Percentiles rank a stretch among this genome's conserved stretches.
phyloP scores from a whole-genome alignment of 64 coral and sea anemone species.

The Pachyseris speciosa region DNA sequence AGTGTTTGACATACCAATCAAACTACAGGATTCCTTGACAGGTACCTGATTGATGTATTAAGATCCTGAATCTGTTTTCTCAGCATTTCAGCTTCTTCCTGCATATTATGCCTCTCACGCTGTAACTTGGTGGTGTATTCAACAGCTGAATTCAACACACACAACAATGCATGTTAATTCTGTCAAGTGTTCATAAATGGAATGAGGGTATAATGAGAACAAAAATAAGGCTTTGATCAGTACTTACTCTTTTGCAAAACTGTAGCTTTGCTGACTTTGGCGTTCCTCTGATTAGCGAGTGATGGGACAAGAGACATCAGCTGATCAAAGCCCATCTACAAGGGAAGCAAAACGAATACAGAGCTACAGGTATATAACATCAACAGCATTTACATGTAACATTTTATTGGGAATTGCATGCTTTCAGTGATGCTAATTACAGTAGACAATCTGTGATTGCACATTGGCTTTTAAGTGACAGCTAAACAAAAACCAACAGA shows the following conservation, averaged over 20 bases:
- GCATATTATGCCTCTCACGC: slow-evolving; percentile 74
- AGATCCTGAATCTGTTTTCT: slow-evolving; percentile 82
- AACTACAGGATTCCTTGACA: too few relatives aligned
- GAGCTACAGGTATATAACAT: neutral
- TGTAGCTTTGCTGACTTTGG: slow-evolving; percentile 96
- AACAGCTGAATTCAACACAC: slow-evolving; percentile 66
- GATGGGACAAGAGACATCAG: slow-evolving; percentile 86
- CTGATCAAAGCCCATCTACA: slow-evolving; percentile 98
- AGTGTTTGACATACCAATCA: too few relatives aligned
- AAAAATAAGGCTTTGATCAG: neutral
- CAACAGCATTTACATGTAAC: too few relatives aligned
- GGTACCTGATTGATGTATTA: slow-evolving; percentile 84
- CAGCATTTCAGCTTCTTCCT: slow-evolving; percentile 78
- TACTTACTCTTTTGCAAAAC: slow-evolving; percentile 93
- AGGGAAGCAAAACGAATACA: neutral
- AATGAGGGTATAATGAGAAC: neutral
- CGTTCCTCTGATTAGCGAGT: slow-evolving; percentile 81
- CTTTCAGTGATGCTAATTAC: too few relatives aligned
- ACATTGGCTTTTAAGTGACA: too few relatives aligned
- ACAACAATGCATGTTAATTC: neutral
- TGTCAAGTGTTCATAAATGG: neutral
- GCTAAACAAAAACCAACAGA: too few relatives aligned
- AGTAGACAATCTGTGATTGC: too few relatives aligned
- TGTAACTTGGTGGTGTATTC: slow-evolving; percentile 92
- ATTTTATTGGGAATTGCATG: too few relatives aligned